phyloP scores from a whole-genome alignment of 2,113 vertebrate species.

The Amphilophus citrinellus region DNA sequence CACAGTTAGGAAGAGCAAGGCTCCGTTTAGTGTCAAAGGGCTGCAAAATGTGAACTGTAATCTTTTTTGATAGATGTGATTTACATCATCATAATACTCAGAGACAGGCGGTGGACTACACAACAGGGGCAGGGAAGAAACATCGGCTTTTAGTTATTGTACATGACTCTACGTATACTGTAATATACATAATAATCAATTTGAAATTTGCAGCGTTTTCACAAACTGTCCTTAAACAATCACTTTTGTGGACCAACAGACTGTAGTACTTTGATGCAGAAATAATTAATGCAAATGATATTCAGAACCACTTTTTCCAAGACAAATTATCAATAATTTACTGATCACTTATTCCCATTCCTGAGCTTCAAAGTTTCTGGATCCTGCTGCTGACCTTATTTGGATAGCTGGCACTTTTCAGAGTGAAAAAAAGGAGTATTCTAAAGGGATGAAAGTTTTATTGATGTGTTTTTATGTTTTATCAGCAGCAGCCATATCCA shows the following conservation, averaged over 20 bases:
- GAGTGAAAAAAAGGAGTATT: constrained; percentile 6
- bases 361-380: constrained; percentile 16
- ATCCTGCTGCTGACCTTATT: constrained; percentile 32
- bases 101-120: not conserved
- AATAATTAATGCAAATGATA: not conserved
- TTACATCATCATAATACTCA: constrained; percentile 30
- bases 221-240: not conserved
- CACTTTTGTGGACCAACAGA: not conserved
- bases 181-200: not conserved
- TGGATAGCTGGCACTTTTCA: constrained; percentile 8
- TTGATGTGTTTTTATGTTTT: constrained; percentile 70
- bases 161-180: not conserved
- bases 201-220: not conserved
- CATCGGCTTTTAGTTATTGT: not conserved
- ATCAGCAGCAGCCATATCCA: constrained; percentile 73
- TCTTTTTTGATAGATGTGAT: constrained; percentile 40
- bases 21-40: constrained; percentile 56
- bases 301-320: constrained; percentile 5
- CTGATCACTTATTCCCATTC: not conserved
- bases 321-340: constrained; percentile 33
- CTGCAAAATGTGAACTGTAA: constrained; percentile 40
- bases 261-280: not conserved
- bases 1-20: constrained; percentile 51
- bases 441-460: constrained; percentile 58
- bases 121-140: not conserved